phyloP scores from a whole-genome alignment of 1,140 invertebrate species.

The Bombus polaris region DNA sequence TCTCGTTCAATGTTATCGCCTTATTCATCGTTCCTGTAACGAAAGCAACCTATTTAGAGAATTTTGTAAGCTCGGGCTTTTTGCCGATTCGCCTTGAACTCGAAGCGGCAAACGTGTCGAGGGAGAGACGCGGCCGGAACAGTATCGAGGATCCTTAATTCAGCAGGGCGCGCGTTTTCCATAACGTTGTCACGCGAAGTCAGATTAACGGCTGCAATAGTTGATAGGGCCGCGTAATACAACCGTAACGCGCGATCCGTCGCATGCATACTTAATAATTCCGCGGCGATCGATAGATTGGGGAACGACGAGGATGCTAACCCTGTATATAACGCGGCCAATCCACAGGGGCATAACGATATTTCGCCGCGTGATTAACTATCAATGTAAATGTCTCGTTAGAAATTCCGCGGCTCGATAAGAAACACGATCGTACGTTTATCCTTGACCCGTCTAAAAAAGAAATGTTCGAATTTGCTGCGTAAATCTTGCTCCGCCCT shows the following conservation, averaged over 20 bases:
- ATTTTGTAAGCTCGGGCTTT: neutral
- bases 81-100: neutral
- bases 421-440: slow-evolving; percentile 36
- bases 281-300: slow-evolving; percentile 52
- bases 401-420: slow-evolving; percentile 49
- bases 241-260: slow-evolving; percentile 67
- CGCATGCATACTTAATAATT: slow-evolving; percentile 69
- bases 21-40: too few relatives aligned
- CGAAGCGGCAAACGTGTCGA: neutral
- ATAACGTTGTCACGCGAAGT: slow-evolving; percentile 47
- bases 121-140: neutral
- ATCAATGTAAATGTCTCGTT: slow-evolving; percentile 60
- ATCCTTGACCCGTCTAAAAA: neutral
- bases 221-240: slow-evolving; percentile 54
- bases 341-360: slow-evolving; percentile 59
- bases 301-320: slow-evolving; percentile 29
- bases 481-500: too few relatives aligned
- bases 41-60: too few relatives aligned
- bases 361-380: slow-evolving; percentile 60
- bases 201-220: slow-evolving; percentile 61
- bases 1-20: neutral
- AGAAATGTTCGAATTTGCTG: too few relatives aligned
- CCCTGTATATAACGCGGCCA: slow-evolving; percentile 58
- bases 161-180: slow-evolving; percentile 46
- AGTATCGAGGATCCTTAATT: slow-evolving; percentile 37